Evolutionary conservation across 2,113 vertebrate genomes (phyloP), one percentile per base, ranked within the genome.

Genomic region (Gavia stellata): DNA sequence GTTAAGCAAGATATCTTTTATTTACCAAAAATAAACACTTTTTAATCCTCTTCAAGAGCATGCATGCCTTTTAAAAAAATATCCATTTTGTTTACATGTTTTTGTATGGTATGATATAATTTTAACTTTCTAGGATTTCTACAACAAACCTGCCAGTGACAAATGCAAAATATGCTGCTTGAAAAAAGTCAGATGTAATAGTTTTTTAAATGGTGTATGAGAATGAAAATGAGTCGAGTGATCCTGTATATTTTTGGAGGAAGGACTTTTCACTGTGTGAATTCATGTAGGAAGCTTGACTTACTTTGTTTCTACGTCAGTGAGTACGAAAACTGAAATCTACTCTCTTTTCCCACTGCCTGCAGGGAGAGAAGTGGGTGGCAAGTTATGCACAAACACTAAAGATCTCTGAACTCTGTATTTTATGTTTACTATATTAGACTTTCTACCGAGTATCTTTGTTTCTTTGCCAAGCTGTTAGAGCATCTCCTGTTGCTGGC

Each of bases 71-170:
- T 61, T 42, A 83, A 83, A 91, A 90, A 90, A 90, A 55, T 94
- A 86, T 61, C 77, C 42, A 49, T 92, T 95, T 97, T 94, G 86
- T 97, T 97, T 97, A 98, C 95, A 97, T 72, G 86, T 50, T 96
- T 96, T 97, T 94, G 56, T 97, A 96, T 81, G 67, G 45, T 97
- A 66, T 96, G 92, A 88, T 95, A 92, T 95, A 86, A 92, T 73
- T 88, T 88, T 86, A 97, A 93, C 94, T 89, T 91, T 96, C 91
- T 97, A 91, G 91, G 88, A 83, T 95, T 97, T 97, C 88, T 97
- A 79, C 94, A 70, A 63, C 81, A 88, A 93, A 95, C 88, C 92
- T 97, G 91, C 81, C 79, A 65, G 86, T 88, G 96, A 81, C 78
- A 96, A 95, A 95, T 96, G 77, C 93, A 96, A 87, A 96, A 93